phyloP scores from a whole-genome alignment of 2,888 invertebrate genomes.

The Thecocarcelia acutangulata region DNA sequence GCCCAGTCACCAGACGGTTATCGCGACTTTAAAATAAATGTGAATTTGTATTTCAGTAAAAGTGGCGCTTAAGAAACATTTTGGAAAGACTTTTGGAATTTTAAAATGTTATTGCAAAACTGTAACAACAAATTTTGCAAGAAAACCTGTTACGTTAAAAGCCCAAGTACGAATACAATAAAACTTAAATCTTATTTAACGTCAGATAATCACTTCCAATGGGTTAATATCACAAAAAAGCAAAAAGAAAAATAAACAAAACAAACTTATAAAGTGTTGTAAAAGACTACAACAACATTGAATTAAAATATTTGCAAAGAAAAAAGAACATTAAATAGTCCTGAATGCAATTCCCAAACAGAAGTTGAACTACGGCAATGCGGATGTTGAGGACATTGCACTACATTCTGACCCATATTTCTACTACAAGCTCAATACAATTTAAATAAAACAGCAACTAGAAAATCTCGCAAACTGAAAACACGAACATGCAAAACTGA shows the following conservation, averaged over 20 bases:
- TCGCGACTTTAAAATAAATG: too few relatives aligned
- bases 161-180: too few relatives aligned
- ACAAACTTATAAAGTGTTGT: conserved; percentile 49
- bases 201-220: neutral
- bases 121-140: too few relatives aligned
- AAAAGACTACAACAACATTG: conserved; percentile 56
- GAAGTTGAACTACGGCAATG: conserved; percentile 82
- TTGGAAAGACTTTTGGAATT: too few relatives aligned
- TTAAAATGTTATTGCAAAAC: too few relatives aligned
- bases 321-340: conserved; percentile 75
- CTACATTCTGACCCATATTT: conserved; percentile 81
- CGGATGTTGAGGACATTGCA: conserved; percentile 82
- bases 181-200: neutral
- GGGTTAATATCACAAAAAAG: conserved; percentile 48
- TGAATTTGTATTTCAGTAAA: too few relatives aligned
- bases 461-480: conserved; percentile 32
- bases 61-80: too few relatives aligned
- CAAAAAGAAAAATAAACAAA: conserved; percentile 14
- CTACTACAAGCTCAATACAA: conserved; percentile 68
- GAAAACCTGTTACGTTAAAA: too few relatives aligned
- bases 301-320: conserved; percentile 49
- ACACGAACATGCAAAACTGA: conserved; percentile 27
- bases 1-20: too few relatives aligned
- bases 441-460: conserved; percentile 38
- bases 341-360: conserved; percentile 77